A percentile compares a stretch with the other conserved stretches of the same genome.
These are phyloP conservation scores for Akabosia matsudoensis DNA, from an alignment of 1,140 invertebrate species.

Conservation along the genomic window DNA sequence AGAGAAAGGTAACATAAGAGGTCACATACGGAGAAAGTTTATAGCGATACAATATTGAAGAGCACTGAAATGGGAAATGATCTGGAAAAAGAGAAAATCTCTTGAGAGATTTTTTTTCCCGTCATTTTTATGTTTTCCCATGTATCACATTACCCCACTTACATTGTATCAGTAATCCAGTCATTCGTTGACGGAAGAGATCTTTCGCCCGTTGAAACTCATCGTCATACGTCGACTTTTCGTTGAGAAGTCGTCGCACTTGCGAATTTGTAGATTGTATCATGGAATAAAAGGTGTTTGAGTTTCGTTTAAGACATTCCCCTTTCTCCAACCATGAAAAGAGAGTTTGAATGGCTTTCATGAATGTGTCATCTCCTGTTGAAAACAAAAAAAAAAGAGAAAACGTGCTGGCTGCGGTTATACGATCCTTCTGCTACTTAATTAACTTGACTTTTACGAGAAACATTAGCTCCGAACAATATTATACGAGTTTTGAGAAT, in stretches of 20 bases:
- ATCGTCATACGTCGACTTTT: constrained; percentile 80
- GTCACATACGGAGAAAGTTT: background rate
- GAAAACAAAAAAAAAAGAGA: constrained; percentile 42
- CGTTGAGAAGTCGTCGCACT: constrained; percentile 67
- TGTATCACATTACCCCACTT: constrained; percentile 56
- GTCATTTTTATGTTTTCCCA: too few relatives aligned
- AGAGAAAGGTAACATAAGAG: background rate
- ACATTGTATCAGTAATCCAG: constrained; percentile 77
- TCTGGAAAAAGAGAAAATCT: background rate
- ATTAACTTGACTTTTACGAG: too few relatives aligned
- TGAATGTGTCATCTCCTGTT: constrained; percentile 56
- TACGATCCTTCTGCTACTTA: too few relatives aligned
- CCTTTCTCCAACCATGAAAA: constrained; percentile 86
- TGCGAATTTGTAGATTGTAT: constrained; percentile 81
- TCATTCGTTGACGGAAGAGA: constrained; percentile 73
- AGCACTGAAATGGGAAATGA: background rate
- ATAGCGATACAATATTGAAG: background rate
- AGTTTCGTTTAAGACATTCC: constrained; percentile 82
- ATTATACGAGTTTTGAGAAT: too few relatives aligned
- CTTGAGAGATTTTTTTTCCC: too few relatives aligned
- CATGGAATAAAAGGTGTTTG: constrained; percentile 87
- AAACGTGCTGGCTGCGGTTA: too few relatives aligned
- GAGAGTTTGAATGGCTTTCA: constrained; percentile 65
- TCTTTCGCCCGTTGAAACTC: constrained; percentile 77
- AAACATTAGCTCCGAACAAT: too few relatives aligned